phyloP scores from a whole-genome alignment of 35 echinoderm and acorn worm species.

The Heliocidaris erythrogramma region DNA sequence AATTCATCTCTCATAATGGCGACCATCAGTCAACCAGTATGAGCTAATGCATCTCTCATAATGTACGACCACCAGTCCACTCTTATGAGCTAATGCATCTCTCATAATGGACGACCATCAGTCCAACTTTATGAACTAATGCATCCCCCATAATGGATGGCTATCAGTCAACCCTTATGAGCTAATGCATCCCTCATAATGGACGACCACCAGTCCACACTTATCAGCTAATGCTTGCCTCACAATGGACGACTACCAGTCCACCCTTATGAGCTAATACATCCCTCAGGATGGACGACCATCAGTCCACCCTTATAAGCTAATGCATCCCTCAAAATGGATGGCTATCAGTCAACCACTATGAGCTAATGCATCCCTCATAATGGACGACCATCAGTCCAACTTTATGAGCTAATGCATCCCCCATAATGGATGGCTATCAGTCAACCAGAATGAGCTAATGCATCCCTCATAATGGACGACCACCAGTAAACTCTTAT shows the following conservation, averaged over 20 bases:
- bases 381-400: too few relatives aligned
- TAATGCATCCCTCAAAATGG: too few relatives aligned
- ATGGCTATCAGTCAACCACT: too few relatives aligned
- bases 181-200: not conserved
- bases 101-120: not conserved
- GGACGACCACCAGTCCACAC: not conserved
- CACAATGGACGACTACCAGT: too few relatives aligned
- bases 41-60: not conserved
- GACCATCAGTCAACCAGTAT: not conserved
- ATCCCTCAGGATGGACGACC: too few relatives aligned
- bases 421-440: not conserved
- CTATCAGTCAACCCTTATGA: not conserved
- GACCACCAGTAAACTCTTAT: not conserved
- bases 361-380: too few relatives aligned
- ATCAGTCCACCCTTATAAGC: too few relatives aligned
- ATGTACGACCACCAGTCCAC: not conserved
- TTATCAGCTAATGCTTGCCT: not conserved
- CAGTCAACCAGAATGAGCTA: not conserved
- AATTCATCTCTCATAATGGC: too few relatives aligned
- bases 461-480: not conserved
- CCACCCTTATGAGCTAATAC: too few relatives aligned
- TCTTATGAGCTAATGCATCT: not conserved
- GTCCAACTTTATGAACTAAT: not conserved
- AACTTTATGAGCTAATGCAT: not conserved
- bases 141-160: not conserved